These are phyloP conservation scores for Hydrochoerus hydrochaeris DNA, from an alignment of 2,113 vertebrate genomes.

Conservation along the genomic window DNA sequence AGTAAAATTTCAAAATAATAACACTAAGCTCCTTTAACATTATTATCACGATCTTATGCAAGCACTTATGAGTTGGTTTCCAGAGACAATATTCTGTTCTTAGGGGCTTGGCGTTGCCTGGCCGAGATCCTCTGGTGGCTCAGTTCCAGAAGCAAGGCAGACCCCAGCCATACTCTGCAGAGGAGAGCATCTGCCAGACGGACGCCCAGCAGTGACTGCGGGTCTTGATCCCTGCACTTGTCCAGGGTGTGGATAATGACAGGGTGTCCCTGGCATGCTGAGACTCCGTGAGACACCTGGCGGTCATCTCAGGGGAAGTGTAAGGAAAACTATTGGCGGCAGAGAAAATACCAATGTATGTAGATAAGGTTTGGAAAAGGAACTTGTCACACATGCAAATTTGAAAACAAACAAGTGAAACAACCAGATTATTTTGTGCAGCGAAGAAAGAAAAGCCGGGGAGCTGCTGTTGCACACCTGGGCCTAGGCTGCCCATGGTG, in stretches of 20 bases:
- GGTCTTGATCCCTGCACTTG: background rate
- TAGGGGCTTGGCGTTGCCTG: background rate
- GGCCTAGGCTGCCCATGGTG: background rate
- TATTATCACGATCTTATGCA: background rate
- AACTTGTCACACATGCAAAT: background rate
- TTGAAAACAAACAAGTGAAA: slow-evolving; percentile 26
- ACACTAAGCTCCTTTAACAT: background rate
- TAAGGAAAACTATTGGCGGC: background rate
- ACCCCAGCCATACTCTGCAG: background rate
- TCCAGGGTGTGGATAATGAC: background rate
- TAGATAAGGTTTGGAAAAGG: background rate
- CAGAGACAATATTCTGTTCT: background rate
- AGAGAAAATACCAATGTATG: background rate
- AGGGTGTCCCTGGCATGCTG: fast-evolving
- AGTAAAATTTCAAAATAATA: background rate
- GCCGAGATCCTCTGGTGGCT: background rate
- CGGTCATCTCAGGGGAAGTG: background rate
- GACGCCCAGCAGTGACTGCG: fast-evolving
- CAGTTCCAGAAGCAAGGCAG: background rate
- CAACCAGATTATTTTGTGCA: background rate
- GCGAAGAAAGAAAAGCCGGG: background rate
- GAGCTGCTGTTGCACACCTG: fast-evolving
- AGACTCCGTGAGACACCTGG: background rate
- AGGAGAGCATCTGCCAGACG: background rate
- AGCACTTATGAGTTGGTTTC: background rate